These are phyloP conservation scores for Lepidurus packardi DNA, from an alignment of 1,140 invertebrate species.

Conservation along the genomic window DNA sequence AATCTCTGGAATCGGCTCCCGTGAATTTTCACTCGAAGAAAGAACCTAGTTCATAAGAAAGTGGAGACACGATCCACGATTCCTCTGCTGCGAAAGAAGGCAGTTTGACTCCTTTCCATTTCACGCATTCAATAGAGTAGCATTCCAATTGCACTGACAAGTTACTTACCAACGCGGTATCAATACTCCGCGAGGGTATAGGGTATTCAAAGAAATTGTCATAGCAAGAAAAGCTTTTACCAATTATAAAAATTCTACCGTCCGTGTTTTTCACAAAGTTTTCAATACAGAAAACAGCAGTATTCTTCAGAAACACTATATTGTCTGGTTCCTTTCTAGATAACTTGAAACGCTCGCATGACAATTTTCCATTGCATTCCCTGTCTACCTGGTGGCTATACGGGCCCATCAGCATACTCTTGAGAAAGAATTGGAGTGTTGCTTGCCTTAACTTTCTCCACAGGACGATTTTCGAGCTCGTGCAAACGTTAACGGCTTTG, in stretches of 20 bases:
- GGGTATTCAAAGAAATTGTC: background rate
- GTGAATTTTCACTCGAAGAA: background rate
- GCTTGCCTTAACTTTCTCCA: background rate
- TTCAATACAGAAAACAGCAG: constrained; percentile 1
- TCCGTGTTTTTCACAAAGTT: background rate
- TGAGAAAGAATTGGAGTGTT: background rate
- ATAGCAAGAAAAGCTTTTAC: background rate
- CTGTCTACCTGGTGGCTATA: background rate
- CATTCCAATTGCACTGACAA: background rate
- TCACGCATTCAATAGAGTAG: background rate
- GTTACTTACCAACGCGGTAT: background rate
- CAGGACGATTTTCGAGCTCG: background rate
- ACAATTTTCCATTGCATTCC: background rate
- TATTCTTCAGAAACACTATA: background rate
- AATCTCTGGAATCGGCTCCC: background rate
- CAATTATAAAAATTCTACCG: background rate
- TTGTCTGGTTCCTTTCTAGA: constrained; percentile 5
- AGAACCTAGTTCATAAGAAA: background rate
- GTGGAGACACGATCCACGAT: background rate
- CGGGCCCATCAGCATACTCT: no score
- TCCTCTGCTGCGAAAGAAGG: background rate
- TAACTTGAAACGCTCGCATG: background rate
- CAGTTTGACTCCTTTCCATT: constrained; percentile 5
- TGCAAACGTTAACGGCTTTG: background rate
- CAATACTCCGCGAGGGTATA: background rate